Percentiles rank a stretch among this genome's conserved stretches.
Conservation (phyloP, 2,113 vertebrate genomes). For the Oreotrochilus melanogaster region DNA sequence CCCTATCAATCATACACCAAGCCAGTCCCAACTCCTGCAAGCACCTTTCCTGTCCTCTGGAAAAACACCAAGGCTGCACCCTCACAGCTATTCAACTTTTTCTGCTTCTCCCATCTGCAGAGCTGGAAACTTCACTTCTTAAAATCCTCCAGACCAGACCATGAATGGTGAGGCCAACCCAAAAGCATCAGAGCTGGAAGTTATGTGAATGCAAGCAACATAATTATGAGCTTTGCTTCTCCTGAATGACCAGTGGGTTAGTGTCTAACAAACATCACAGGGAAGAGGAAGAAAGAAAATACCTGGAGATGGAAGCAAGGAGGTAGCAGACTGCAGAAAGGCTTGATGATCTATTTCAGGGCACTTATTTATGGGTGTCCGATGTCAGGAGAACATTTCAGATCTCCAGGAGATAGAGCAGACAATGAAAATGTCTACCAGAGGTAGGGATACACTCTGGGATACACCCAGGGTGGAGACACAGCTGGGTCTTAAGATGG, state of each 20-base stretch:
- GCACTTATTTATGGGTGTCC: background rate
- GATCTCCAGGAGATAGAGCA: background rate
- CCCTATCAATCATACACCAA: background rate
- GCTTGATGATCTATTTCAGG: background rate
- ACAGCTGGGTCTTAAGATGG: background rate
- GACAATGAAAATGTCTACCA: background rate
- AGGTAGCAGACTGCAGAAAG: background rate
- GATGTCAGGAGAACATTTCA: background rate
- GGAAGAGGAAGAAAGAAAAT: background rate
- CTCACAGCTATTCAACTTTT: background rate
- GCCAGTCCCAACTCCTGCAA: background rate
- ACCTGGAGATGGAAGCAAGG: background rate
- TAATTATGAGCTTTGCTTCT: background rate
- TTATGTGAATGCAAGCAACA: accelerated
- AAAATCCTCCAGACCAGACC: background rate
- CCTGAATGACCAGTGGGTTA: background rate
- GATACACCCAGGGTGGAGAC: background rate
- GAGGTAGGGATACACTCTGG: background rate
- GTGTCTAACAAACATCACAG: background rate
- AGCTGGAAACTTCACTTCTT: background rate
- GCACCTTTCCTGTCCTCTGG: background rate
- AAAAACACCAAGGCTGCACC: background rate
- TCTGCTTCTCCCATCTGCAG: background rate
- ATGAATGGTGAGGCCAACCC: accelerated
- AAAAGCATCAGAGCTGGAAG: background rate